A percentile compares a stretch with the other conserved stretches of the same genome.
These are phyloP conservation scores for Camptogramma bilineatum DNA, from an alignment of 2,888 invertebrate species.

Conservation along the genomic window DNA sequence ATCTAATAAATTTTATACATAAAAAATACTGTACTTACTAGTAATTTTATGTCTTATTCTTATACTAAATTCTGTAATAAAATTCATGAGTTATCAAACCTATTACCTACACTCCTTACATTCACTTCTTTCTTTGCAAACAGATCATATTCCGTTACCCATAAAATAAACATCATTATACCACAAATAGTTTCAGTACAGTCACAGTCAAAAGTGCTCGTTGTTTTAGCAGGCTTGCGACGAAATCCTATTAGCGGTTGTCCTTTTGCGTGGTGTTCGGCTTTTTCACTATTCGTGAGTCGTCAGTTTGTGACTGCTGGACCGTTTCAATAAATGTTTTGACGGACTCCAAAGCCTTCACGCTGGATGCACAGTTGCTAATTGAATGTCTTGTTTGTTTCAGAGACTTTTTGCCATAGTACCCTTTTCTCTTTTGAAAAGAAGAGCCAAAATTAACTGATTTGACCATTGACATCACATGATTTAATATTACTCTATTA, in stretches of 20 bases:
- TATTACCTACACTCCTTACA: no score
- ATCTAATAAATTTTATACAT: no score
- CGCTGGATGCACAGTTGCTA: slow-evolving; percentile 15
- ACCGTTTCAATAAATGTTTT: slow-evolving; percentile 41
- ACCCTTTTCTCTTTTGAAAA: no score
- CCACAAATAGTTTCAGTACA: slow-evolving; percentile 9
- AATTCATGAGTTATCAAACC: no score
- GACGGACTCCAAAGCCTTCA: slow-evolving; percentile 36
- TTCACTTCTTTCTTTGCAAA: background rate
- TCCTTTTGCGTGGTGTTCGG: slow-evolving; percentile 26
- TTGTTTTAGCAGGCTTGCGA: slow-evolving; percentile 24
- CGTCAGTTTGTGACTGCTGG: slow-evolving; percentile 32
- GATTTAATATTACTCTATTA: no score
- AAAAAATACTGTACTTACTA: no score
- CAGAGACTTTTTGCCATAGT: background rate
- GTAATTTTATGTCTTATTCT: no score
- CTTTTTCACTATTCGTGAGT: slow-evolving; percentile 30
- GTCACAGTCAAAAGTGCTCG: slow-evolving; percentile 27
- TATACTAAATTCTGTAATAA: no score
- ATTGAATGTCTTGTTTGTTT: slow-evolving; percentile 12
- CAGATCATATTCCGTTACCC: slow-evolving; percentile 38
- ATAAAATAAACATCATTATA: slow-evolving; percentile 26
- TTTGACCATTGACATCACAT: no score
- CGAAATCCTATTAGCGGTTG: slow-evolving; percentile 36
- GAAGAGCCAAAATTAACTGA: no score